These are phyloP conservation scores for Rhingia campestris DNA, from an alignment of 2,888 invertebrate species.

Conservation along the genomic window DNA sequence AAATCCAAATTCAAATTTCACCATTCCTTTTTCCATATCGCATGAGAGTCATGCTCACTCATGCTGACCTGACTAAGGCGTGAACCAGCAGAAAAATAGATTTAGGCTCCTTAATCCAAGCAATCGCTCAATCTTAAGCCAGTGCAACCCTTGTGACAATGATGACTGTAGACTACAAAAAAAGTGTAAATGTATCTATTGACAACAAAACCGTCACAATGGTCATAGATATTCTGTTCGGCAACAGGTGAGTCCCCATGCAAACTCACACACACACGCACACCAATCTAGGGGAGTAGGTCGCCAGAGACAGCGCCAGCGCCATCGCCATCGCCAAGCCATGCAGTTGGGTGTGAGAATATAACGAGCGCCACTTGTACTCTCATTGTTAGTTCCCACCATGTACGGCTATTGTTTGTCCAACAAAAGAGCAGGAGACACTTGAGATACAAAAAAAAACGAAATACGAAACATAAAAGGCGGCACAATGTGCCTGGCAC, in stretches of 20 bases:
- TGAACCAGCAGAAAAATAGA: neutral
- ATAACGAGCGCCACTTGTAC: constrained; percentile 49
- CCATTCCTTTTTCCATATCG: neutral
- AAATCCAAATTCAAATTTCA: constrained; percentile 10
- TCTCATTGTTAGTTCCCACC: constrained; percentile 44
- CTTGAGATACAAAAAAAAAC: constrained; percentile 25
- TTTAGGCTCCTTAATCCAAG: neutral
- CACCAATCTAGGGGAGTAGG: constrained; percentile 58
- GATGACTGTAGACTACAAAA: neutral
- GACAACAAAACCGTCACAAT: neutral
- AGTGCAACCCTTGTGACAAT: too few relatives aligned
- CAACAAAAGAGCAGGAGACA: constrained; percentile 52
- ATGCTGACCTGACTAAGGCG: constrained; percentile 6
- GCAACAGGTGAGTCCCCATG: constrained; percentile 6
- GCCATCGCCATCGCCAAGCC: neutral
- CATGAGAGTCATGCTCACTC: neutral
- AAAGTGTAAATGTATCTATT: neutral
- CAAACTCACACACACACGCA: neutral
- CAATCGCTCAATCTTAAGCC: constrained; percentile 13
- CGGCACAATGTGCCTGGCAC: constrained; percentile 7
- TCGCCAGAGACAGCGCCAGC: neutral
- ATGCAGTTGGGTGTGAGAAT: constrained; percentile 59
- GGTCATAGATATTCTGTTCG: constrained; percentile 2
- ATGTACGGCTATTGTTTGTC: constrained; percentile 48
- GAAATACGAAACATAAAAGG: neutral